Base-by-base conservation (phyloP, 64 coral and sea anemone genomes). In the Cladopsammia gracilis region DNA sequence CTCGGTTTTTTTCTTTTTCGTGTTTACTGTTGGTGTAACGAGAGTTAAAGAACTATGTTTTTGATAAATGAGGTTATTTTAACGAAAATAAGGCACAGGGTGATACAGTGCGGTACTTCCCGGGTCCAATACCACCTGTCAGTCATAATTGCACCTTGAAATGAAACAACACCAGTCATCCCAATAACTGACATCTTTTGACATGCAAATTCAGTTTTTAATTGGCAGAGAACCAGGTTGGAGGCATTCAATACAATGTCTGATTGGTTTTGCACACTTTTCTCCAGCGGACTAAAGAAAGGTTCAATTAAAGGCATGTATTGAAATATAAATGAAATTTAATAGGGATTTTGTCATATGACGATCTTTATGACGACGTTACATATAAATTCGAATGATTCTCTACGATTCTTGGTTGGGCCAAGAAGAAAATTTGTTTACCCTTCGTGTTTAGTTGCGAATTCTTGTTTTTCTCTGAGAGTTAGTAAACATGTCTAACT, bases 201-300 rank as follows among this genome's bases (percentile, higher is more conserved):
- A 73, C 71, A 87, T 93, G 73, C 80, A 93, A 85, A 93, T 93
- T 62, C 12, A 45, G 6, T 25, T 74, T 61, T 43, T 93, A 78
- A 93, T 93, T 86, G 91, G 71, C 61, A 70, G 68, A 93, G 78
- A 26, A 77, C 42, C 91, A 69, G 82, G 91, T 66, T 77, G 75
- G 70, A 71, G 23, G 73, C 58, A 43, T 49, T 49, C 10, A 77
- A 47, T 11, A 67, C 60, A 12, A 49, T 46, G 22, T 25, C n/a
- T 62, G 82, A 93, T 86, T 93, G 91, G 83, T 67, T 84, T 84
- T 84, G 26, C 20, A 23, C 60, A 84, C 44, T 24, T 47, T 43
- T 4, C 16, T 11, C 59, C 10, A 79, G 77, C 54, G 34, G 62
- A 49, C 19, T 49, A 34, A 43, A 50, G 80, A 68, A 49, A 84